Percentiles rank a stretch among this genome's conserved stretches.
These are phyloP conservation scores for Cydia fagiglandana DNA, from an alignment of 1,140 invertebrate species.

Conservation along the genomic window DNA sequence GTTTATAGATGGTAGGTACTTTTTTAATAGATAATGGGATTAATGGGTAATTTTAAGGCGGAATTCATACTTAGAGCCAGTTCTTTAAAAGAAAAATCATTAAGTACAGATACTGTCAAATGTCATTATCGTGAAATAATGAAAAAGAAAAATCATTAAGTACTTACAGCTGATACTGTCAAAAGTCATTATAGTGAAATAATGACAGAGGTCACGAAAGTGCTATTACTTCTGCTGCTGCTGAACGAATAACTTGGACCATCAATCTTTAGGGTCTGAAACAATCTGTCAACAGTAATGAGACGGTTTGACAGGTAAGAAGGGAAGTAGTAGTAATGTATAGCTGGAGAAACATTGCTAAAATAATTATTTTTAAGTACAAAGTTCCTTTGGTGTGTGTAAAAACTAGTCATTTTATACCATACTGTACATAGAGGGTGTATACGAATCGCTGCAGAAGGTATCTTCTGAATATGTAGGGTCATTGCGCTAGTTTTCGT, in stretches of 20 bases:
- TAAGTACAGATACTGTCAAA: background rate
- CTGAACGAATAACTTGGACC: constrained; percentile 8
- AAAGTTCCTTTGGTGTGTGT: too few relatives aligned
- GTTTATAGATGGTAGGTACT: too few relatives aligned
- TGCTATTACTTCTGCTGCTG: background rate
- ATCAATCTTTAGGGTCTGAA: constrained; percentile 6
- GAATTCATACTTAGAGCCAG: too few relatives aligned
- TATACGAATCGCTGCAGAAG: too few relatives aligned
- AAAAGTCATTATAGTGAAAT: background rate
- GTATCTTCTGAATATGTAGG: too few relatives aligned
- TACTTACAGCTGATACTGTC: background rate
- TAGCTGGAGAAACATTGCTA: background rate
- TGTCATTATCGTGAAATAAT: constrained; percentile 10
- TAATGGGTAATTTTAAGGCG: too few relatives aligned
- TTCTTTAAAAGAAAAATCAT: background rate
- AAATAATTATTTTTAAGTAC: background rate
- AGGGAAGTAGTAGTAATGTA: background rate
- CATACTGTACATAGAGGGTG: too few relatives aligned
- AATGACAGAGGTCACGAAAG: constrained; percentile 12
- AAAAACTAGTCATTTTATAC: too few relatives aligned
- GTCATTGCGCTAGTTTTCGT: too few relatives aligned
- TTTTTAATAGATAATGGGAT: too few relatives aligned
- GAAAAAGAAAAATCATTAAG: background rate
- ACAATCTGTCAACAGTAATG: constrained; percentile 23
- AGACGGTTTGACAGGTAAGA: constrained; percentile 5